phyloP scores from a whole-genome alignment of 2,113 vertebrate genomes.

The Naja naja region DNA sequence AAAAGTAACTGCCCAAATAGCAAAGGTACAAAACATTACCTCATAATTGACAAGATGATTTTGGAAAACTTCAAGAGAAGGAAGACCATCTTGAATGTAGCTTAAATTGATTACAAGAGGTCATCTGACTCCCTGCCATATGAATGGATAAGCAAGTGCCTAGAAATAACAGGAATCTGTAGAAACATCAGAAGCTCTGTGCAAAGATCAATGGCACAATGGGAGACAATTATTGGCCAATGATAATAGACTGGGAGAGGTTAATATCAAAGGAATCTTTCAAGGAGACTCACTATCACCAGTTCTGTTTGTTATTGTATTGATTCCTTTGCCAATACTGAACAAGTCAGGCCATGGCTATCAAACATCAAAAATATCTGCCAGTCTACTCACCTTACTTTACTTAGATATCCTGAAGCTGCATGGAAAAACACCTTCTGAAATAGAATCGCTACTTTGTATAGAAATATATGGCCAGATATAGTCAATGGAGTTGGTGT shows the following conservation, averaged over 20 bases:
- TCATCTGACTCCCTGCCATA: background rate
- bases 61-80: background rate
- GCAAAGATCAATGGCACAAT: background rate
- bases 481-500: background rate
- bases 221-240: background rate
- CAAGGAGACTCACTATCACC: background rate
- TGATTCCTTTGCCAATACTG: background rate
- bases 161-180: background rate
- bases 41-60: background rate
- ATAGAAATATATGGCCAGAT: background rate
- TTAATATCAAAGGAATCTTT: background rate
- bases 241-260: background rate
- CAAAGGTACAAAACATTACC: background rate
- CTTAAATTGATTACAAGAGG: background rate
- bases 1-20: background rate
- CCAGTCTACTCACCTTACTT: background rate
- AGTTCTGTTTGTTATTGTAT: background rate
- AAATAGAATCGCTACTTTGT: background rate
- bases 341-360: background rate
- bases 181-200: background rate
- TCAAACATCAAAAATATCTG: background rate
- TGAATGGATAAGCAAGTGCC: background rate
- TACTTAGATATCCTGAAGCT: background rate
- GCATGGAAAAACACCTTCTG: background rate
- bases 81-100: background rate